Percentiles rank a stretch among this genome's conserved stretches.
These are phyloP conservation scores for Caretta caretta DNA, from an alignment of 2,113 vertebrate genomes.

Conservation along the genomic window DNA sequence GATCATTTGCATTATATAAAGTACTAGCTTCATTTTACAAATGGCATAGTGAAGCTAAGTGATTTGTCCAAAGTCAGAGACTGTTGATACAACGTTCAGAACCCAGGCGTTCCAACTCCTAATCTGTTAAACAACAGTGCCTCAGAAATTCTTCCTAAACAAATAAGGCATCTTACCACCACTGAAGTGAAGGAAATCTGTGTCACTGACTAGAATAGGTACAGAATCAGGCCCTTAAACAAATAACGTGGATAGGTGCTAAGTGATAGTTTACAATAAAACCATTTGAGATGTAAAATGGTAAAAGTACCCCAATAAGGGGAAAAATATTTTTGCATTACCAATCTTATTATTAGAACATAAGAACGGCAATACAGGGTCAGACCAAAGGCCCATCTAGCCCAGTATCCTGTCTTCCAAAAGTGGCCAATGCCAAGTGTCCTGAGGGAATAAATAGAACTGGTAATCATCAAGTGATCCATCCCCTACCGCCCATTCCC, in stretches of 20 bases:
- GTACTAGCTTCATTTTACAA: not conserved
- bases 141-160: not conserved
- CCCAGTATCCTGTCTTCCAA: too few species aligned
- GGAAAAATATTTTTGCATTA: not conserved
- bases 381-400: too few species aligned
- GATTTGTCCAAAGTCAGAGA: not conserved
- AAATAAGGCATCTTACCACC: not conserved
- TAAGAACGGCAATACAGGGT: too few species aligned
- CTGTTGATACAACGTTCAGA: not conserved
- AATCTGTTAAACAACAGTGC: not conserved
- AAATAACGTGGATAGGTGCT: not conserved
- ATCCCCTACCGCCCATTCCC: too few species aligned
- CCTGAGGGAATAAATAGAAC: too few species aligned
- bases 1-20: not conserved
- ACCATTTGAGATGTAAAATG: not conserved
- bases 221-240: not conserved
- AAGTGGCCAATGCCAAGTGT: too few species aligned
- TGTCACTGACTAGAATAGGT: not conserved
- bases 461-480: too few species aligned
- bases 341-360: not conserved
- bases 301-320: not conserved
- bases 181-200: not conserved
- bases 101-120: not conserved
- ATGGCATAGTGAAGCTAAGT: not conserved
- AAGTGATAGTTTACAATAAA: not conserved